These are phyloP conservation scores for Chaetophractus vellerosus DNA, from an alignment of 2,797 vertebrate genomes.

Conservation along the genomic window DNA sequence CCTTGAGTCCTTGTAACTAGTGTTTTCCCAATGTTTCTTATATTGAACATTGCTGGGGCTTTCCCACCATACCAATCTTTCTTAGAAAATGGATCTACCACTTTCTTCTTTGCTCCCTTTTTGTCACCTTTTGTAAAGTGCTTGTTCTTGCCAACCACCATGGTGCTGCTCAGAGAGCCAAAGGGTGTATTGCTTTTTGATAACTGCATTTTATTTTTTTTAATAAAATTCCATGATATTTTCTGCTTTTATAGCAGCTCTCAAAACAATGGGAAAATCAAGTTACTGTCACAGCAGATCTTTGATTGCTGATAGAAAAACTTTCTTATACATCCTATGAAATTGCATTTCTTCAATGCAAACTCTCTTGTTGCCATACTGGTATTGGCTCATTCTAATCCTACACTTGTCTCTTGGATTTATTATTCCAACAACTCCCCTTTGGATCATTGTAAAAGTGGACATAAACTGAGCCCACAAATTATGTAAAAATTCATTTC, in stretches of 20 bases:
- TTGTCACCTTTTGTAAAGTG: no score
- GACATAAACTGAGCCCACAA: not conserved
- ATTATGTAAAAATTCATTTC: constrained; percentile 47
- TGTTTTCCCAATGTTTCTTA: no score
- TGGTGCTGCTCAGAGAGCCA: no score
- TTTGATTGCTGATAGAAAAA: not conserved
- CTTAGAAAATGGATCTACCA: no score
- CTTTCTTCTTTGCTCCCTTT: no score
- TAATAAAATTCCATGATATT: not conserved
- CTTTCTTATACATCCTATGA: constrained; percentile 44
- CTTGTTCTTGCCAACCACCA: no score
- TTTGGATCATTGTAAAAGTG: constrained; percentile 34
- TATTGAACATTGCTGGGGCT: no score
- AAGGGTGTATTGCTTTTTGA: not conserved
- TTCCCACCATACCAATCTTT: no score
- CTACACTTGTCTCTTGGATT: not conserved
- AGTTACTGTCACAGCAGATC: not conserved
- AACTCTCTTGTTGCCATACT: not conserved
- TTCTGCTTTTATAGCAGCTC: not conserved
- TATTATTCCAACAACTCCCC: constrained; percentile 33
- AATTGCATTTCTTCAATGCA: not conserved
- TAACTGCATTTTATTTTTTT: not conserved
- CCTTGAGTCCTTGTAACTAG: no score
- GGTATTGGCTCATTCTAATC: constrained; percentile 14
- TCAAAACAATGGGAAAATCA: not conserved